A percentile compares a stretch with the other conserved stretches of the same genome.
Conservation (phyloP, 2,113 vertebrate genomes). For the Python bivittatus region DNA sequence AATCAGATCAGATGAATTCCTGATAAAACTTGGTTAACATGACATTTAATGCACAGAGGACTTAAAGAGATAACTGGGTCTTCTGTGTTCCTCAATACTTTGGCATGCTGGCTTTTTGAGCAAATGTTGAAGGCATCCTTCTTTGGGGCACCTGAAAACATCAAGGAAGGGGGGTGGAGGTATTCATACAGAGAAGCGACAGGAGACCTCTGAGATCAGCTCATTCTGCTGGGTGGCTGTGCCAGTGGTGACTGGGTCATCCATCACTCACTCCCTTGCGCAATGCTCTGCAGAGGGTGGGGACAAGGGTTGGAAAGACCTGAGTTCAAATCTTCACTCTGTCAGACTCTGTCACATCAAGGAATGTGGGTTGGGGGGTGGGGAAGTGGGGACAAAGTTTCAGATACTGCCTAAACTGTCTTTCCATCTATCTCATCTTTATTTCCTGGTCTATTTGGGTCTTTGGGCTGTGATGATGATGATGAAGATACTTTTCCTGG, state of each 20-base stretch:
- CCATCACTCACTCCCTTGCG: neutral
- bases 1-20: neutral
- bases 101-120: neutral
- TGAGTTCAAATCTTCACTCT: neutral
- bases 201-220: neutral
- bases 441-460: neutral
- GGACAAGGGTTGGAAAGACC: neutral
- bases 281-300: no score
- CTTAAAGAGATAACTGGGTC: neutral
- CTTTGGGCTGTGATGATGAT: no score
- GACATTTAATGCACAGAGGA: neutral
- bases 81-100: no score
- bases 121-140: neutral
- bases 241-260: neutral
- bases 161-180: neutral
- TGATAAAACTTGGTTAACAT: neutral
- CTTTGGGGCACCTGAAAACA: neutral
- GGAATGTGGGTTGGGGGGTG: no score
- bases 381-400: no score
- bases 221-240: neutral
- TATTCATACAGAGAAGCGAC: neutral
- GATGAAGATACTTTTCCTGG: no score
- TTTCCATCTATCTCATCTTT: neutral
- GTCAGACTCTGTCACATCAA: no score
- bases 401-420: neutral